Evolutionary conservation across 2,888 invertebrate species (phyloP).

Genomic region (Polymixis lichenea): DNA sequence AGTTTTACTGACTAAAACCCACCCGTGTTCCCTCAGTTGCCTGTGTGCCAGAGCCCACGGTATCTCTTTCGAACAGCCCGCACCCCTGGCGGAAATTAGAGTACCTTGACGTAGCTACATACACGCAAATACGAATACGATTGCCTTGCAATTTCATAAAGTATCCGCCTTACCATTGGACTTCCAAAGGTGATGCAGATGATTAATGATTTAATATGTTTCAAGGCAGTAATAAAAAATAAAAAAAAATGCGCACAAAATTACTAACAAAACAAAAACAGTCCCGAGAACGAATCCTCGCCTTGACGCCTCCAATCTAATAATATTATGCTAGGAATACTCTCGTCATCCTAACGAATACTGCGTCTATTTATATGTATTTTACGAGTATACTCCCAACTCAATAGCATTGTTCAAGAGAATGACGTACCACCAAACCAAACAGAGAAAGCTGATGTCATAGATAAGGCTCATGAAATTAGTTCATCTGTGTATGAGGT

Average conservation of each 20-base stretch:
- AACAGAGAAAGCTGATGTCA: slow-evolving; percentile 52
- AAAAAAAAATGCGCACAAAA: no score
- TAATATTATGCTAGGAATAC: neutral
- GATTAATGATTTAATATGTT: no score
- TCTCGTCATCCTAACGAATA: neutral
- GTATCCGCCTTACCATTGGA: neutral
- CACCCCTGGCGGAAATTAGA: no score
- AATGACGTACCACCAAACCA: slow-evolving; percentile 29
- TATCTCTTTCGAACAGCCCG: no score
- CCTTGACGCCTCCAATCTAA: neutral
- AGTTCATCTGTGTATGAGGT: slow-evolving; percentile 26
- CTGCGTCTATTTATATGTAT: slow-evolving; percentile 28
- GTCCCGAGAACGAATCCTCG: neutral
- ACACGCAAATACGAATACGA: no score
- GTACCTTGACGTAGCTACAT: no score
- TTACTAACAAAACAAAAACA: no score
- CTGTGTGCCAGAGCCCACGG: no score
- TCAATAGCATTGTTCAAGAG: slow-evolving; percentile 51
- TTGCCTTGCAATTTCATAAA: no score
- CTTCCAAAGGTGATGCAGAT: neutral
- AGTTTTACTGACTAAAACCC: no score
- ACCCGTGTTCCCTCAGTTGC: no score
- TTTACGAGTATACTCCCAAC: slow-evolving; percentile 20
- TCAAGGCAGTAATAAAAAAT: no score
- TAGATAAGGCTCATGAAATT: slow-evolving; percentile 31